Conservation (phyloP, 2,888 invertebrate genomes). For the Masnerella sp. region DNA sequence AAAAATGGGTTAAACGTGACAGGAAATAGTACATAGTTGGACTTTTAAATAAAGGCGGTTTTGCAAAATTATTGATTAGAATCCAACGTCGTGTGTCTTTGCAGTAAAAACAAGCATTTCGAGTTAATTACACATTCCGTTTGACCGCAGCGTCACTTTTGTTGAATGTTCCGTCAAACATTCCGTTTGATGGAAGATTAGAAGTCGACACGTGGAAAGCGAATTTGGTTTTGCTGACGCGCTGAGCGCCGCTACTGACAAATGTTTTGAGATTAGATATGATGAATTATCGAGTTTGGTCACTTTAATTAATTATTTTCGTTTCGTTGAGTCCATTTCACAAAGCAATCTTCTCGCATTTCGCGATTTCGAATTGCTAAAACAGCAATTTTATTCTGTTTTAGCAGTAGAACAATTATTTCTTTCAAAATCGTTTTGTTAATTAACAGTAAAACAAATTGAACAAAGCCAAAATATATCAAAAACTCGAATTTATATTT, state of each 20-base stretch:
- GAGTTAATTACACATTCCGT: constrained; percentile 42
- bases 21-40: too few species aligned
- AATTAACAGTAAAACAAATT: too few species aligned
- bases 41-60: constrained; percentile 11
- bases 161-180: constrained; percentile 42
- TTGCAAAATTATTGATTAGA: constrained; percentile 32
- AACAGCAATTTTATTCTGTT: too few species aligned
- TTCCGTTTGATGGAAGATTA: constrained; percentile 46
- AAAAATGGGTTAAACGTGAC: neutral
- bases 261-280: constrained; percentile 28
- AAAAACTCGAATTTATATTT: too few species aligned
- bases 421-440: too few species aligned
- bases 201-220: constrained; percentile 25
- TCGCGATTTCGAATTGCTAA: too few species aligned
- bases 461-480: too few species aligned
- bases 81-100: constrained; percentile 4
- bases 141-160: constrained; percentile 37
- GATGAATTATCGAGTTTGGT: constrained; percentile 19
- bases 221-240: constrained; percentile 28
- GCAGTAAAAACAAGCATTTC: constrained; percentile 33
- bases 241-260: constrained; percentile 3
- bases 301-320: neutral
- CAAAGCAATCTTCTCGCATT: too few species aligned
- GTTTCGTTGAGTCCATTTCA: too few species aligned
- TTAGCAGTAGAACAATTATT: too few species aligned